Evolutionary conservation across 2,797 vertebrate species (phyloP).

Genomic region (Amblyraja radiata): DNA sequence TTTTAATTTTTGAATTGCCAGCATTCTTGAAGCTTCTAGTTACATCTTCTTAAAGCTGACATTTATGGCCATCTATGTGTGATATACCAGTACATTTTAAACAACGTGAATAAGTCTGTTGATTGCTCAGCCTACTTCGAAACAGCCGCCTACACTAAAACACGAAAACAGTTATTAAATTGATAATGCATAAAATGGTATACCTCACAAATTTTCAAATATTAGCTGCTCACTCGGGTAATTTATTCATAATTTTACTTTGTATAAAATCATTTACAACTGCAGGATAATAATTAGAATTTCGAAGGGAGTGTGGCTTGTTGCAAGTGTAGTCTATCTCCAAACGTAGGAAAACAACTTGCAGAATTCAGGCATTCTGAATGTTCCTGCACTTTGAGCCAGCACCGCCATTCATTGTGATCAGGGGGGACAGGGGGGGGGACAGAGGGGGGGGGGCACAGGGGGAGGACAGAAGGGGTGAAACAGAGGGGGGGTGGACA

Average conservation of each 20-base stretch:
- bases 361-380: neutral
- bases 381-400: neutral
- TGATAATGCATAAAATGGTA: neutral
- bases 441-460: too few relatives aligned
- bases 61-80: neutral
- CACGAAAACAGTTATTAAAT: neutral
- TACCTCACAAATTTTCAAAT: constrained; percentile 14
- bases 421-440: too few relatives aligned
- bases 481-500: too few relatives aligned
- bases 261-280: neutral
- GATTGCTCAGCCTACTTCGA: neutral
- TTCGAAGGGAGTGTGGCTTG: neutral
- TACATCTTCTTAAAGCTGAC: neutral
- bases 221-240: neutral
- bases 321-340: neutral
- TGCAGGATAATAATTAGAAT: neutral
- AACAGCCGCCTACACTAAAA: neutral
- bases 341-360: neutral
- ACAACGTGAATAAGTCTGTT: neutral
- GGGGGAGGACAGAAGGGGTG: too few relatives aligned
- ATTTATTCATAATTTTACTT: neutral
- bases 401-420: too few relatives aligned
- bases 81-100: neutral
- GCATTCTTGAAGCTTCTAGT: neutral
- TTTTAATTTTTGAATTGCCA: neutral